Evolutionary conservation across 2,888 invertebrate genomes (phyloP).

Genomic region (Melanophora roralis): DNA sequence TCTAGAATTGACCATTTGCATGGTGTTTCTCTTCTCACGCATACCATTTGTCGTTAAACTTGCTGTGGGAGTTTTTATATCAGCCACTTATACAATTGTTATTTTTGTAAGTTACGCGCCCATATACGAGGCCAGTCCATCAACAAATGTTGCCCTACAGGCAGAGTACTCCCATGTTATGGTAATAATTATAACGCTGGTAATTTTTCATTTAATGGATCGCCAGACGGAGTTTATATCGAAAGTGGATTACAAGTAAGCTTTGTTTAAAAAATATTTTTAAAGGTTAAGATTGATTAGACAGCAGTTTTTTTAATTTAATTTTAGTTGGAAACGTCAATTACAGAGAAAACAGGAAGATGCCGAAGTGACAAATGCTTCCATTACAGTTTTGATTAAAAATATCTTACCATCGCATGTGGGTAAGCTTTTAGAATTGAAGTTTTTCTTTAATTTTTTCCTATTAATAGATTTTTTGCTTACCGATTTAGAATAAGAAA

Average conservation of each 20-base stretch:
- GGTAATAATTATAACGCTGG: conserved; percentile 84
- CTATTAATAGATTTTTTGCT: no score
- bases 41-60: conserved; percentile 91
- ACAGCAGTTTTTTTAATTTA: neutral
- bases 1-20: conserved; percentile 79
- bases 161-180: conserved; percentile 85
- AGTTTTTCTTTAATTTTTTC: no score
- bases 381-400: conserved; percentile 91
- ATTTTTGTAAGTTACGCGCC: conserved; percentile 81
- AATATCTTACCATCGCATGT: conserved; percentile 97
- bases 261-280: conserved; percentile 19
- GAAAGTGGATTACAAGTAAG: conserved; percentile 87
- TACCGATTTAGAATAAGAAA: no score
- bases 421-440: conserved; percentile 79
- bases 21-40: conserved; percentile 89
- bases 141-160: conserved; percentile 84
- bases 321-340: conserved; percentile 81
- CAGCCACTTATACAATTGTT: conserved; percentile 82
- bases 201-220: conserved; percentile 90
- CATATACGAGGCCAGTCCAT: conserved; percentile 80
- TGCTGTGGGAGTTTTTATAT: conserved; percentile 82
- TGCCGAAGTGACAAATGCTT: conserved; percentile 89
- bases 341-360: conserved; percentile 90
- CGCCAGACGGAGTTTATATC: conserved; percentile 93
- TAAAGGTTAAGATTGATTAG: neutral